phyloP scores from a whole-genome alignment of 2,888 invertebrate species.

The Eupithecia tripunctaria region DNA sequence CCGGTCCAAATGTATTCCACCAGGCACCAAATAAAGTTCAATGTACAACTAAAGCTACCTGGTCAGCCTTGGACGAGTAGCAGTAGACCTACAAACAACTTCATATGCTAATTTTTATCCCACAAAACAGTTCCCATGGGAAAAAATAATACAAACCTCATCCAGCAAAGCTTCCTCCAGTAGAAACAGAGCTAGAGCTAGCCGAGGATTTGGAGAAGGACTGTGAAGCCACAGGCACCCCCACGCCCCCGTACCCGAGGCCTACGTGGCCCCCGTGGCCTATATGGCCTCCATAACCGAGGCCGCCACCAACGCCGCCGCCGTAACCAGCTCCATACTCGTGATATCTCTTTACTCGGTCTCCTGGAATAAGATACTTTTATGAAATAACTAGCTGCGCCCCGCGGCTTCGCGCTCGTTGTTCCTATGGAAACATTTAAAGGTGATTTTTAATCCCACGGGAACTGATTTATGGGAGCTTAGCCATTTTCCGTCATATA shows the following conservation, averaged over 20 bases:
- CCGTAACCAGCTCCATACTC: conserved; percentile 51
- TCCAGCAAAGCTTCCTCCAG: conserved; percentile 44
- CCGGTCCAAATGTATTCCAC: no score
- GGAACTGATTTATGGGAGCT: no score
- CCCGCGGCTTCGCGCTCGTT: no score
- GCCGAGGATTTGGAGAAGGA: conserved; percentile 69
- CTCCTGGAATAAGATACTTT: conserved; percentile 44
- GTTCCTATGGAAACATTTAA: no score
- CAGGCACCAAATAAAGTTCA: no score
- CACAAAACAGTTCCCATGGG: no score
- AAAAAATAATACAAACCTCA: conserved; percentile 33
- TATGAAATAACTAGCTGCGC: neutral
- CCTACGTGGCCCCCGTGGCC: conserved; percentile 44
- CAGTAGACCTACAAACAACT: no score
- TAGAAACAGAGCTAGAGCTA: conserved; percentile 63
- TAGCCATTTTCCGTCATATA: no score
- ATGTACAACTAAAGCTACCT: no score
- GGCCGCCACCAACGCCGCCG: conserved; percentile 50
- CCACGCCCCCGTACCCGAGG: conserved; percentile 39
- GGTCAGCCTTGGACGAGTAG: no score
- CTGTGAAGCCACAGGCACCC: conserved; percentile 49
- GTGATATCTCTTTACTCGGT: conserved; percentile 52
- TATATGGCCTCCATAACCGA: conserved; percentile 40
- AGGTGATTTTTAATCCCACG: no score
- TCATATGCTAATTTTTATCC: no score